Evolutionary conservation across 2,113 vertebrate genomes (phyloP).

Genomic region (Triplophysa tibetana): DNA sequence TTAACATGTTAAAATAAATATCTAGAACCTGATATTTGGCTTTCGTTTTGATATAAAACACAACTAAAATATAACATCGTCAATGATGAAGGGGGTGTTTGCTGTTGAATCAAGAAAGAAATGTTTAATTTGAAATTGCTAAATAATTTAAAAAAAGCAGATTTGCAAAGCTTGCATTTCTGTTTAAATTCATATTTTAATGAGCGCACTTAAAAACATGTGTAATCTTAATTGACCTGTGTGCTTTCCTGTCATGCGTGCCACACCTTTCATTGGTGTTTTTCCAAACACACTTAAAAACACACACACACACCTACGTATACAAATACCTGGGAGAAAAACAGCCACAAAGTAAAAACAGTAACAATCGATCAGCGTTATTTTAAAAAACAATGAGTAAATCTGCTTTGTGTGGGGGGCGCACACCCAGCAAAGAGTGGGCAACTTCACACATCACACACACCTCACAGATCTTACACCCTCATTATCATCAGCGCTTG

Average conservation of each 20-base stretch:
- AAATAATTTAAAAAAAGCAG: background rate
- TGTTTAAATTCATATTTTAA: background rate
- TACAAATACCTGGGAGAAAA: background rate
- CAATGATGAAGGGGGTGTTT: no score
- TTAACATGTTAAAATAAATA: background rate
- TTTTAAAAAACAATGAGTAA: background rate
- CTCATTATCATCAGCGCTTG: conserved; percentile 58
- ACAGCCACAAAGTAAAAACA: background rate
- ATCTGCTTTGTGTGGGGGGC: background rate
- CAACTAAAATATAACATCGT: background rate
- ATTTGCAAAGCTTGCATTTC: background rate
- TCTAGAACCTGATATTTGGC: background rate
- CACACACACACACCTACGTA: background rate
- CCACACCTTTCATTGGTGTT: background rate
- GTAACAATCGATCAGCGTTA: background rate
- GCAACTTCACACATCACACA: conserved; percentile 9
- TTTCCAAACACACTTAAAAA: background rate
- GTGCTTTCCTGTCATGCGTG: background rate
- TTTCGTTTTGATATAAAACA: background rate
- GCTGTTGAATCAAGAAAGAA: background rate
- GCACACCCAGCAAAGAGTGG: background rate
- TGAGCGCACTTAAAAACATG: background rate
- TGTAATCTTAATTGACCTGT: background rate
- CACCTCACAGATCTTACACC: conserved; percentile 49
- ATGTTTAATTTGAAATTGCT: conserved; percentile 1